Conservation (phyloP, 92 coral and sea anemone genomes). For the Siderastrea radians region DNA sequence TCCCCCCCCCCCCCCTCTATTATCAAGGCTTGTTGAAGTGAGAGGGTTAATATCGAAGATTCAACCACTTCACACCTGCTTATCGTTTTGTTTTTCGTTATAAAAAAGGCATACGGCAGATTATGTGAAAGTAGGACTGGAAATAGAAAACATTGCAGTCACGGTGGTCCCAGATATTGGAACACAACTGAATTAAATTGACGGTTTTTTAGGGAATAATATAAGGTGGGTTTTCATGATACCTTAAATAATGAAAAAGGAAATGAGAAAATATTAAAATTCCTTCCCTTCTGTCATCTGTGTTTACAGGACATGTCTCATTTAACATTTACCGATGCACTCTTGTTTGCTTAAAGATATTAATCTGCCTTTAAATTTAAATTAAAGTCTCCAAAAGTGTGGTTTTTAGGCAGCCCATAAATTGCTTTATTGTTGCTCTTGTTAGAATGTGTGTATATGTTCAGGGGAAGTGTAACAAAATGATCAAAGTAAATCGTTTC, state of each 20-base stretch:
- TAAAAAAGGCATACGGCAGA: too few species aligned
- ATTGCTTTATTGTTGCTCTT: background rate
- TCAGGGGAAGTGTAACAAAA: background rate
- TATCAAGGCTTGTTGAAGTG: too few species aligned
- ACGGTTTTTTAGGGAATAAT: background rate
- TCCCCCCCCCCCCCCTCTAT: too few species aligned
- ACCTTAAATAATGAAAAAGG: background rate
- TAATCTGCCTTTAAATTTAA: background rate
- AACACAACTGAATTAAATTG: background rate
- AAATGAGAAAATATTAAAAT: slow-evolving; percentile 3
- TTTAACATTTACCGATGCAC: background rate
- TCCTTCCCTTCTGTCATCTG: slow-evolving; percentile 11
- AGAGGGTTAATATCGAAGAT: background rate
- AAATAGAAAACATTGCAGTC: too few species aligned
- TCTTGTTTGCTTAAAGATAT: slow-evolving; percentile 3
- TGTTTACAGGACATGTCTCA: background rate
- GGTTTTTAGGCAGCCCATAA: background rate
- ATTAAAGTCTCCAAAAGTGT: background rate
- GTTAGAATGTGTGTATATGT: background rate
- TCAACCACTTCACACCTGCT: background rate
- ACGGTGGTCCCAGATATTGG: background rate
- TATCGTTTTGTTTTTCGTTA: background rate
- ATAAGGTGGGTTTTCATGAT: background rate
- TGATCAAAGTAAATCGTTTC: background rate
- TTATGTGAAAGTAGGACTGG: too few species aligned